These are phyloP conservation scores for Hemiscyllium ocellatum DNA, from an alignment of 2,113 vertebrate species.

Conservation along the genomic window DNA sequence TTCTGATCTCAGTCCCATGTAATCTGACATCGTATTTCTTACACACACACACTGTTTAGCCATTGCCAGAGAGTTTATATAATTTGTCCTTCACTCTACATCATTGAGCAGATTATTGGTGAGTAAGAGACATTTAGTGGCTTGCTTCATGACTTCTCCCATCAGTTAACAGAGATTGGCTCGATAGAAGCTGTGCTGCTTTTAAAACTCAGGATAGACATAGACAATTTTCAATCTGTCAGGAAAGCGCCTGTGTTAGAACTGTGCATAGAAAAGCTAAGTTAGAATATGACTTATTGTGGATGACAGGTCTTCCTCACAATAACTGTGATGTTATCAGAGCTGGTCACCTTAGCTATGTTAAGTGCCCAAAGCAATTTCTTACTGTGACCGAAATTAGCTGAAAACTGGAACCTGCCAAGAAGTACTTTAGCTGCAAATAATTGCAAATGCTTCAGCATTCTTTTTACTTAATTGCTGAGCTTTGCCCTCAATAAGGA, in stretches of 20 bases:
- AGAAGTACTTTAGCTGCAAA: not conserved
- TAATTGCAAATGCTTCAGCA: not conserved
- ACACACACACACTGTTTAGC: too few species aligned
- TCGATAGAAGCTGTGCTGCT: not conserved
- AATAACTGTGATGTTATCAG: not conserved
- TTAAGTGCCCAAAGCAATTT: not conserved
- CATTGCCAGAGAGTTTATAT: too few species aligned
- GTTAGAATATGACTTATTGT: not conserved
- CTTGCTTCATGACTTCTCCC: not conserved
- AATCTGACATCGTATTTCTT: too few species aligned
- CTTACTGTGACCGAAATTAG: not conserved
- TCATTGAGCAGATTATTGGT: not conserved
- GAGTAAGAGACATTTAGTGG: not conserved
- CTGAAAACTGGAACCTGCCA: not conserved
- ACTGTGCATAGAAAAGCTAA: not conserved
- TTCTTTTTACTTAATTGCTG: not conserved
- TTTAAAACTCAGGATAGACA: not conserved
- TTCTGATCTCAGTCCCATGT: too few species aligned
- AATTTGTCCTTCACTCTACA: not conserved
- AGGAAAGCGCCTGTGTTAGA: not conserved
- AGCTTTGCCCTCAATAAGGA: not conserved
- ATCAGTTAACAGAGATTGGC: not conserved
- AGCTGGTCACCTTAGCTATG: not conserved
- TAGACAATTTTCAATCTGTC: not conserved
- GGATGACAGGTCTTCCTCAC: not conserved